phyloP scores from a whole-genome alignment of 2,888 invertebrate genomes.

The Drepana falcataria region DNA sequence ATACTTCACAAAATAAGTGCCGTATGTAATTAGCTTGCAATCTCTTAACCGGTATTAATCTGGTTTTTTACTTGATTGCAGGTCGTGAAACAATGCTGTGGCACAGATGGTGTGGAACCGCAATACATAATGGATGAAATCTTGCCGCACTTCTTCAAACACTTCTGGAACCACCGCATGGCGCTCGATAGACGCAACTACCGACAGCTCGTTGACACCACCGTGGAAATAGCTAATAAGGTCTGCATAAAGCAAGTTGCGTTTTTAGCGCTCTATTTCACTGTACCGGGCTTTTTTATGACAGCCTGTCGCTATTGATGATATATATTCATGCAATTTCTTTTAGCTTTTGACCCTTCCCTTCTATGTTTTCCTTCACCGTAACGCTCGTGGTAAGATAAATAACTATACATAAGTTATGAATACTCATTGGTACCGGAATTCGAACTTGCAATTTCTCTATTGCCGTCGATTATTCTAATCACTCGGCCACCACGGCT shows the following conservation, averaged over 20 bases:
- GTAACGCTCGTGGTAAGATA: too few relatives aligned
- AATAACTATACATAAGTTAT: too few relatives aligned
- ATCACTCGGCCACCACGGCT: too few relatives aligned
- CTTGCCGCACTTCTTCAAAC: slow-evolving; percentile 98
- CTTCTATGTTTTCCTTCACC: too few relatives aligned
- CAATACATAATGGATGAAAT: slow-evolving; percentile 99
- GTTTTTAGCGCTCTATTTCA: too few relatives aligned
- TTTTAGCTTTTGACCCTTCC: too few relatives aligned
- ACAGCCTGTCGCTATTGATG: neutral
- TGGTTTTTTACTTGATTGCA: slow-evolving; percentile 32
- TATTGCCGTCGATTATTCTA: too few relatives aligned
- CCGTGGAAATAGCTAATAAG: slow-evolving; percentile 99
- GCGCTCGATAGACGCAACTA: slow-evolving; percentile 98
- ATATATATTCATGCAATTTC: too few relatives aligned
- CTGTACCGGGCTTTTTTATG: neutral
- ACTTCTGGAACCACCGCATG: slow-evolving; percentile 99
- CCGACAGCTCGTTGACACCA: slow-evolving; percentile 98
- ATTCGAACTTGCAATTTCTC: too few relatives aligned
- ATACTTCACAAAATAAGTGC: too few relatives aligned
- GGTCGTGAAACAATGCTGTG: slow-evolving; percentile 99
- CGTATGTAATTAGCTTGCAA: neutral
- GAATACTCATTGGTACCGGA: too few relatives aligned
- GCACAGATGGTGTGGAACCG: slow-evolving; percentile 99
- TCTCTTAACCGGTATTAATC: neutral
- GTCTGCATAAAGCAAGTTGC: slow-evolving; percentile 24